A percentile compares a stretch with the other conserved stretches of the same genome.
Evolutionary conservation across 2,888 invertebrate species (phyloP).

Genomic region (Drosophila prolongata): DNA sequence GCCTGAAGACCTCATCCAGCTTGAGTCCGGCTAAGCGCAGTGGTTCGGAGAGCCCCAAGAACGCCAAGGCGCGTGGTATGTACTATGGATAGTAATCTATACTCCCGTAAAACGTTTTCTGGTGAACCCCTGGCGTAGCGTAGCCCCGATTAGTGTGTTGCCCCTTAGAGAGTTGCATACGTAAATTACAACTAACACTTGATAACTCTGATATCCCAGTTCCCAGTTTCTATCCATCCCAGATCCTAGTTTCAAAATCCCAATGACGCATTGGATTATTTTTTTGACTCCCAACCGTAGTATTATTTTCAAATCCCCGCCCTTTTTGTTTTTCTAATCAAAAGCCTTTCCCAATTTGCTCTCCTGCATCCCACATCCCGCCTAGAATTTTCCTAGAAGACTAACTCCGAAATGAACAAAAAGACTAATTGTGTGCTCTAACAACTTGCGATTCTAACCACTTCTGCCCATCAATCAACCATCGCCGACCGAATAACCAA

Average conservation of each 20-base stretch:
- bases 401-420: neutral
- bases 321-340: neutral
- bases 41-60: conserved; percentile 92
- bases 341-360: too few relatives aligned
- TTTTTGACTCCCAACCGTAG: too few relatives aligned
- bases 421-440: conserved; percentile 24
- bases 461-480: conserved; percentile 38
- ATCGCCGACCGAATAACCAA: conserved; percentile 36
- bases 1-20: conserved; percentile 93
- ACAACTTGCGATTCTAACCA: conserved; percentile 43
- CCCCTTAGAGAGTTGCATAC: too few relatives aligned
- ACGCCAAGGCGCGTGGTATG: conserved; percentile 90
- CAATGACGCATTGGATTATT: too few relatives aligned
- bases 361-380: neutral
- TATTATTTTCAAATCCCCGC: too few relatives aligned
- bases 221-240: neutral
- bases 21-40: conserved; percentile 93
- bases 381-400: neutral
- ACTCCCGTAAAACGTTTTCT: neutral
- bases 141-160: conserved; percentile 2
- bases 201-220: neutral
- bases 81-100: conserved; percentile 21
- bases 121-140: conserved; percentile 12
- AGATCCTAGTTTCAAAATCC: neutral
- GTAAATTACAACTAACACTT: neutral